Evolutionary conservation across 2,797 vertebrate genomes (phyloP).

Genomic region (Sebastes alutus): DNA sequence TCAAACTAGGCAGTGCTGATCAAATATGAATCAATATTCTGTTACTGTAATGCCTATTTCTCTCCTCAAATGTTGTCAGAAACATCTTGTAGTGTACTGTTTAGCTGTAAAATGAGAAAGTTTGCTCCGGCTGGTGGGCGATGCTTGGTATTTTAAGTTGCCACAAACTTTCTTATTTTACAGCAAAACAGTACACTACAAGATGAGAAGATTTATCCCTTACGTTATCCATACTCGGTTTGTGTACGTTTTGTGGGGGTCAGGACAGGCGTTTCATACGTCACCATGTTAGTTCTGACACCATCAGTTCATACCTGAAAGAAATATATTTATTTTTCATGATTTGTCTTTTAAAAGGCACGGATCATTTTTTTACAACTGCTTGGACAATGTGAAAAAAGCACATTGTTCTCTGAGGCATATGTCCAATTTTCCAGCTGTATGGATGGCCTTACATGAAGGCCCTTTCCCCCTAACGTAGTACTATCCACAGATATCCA

Average conservation of each 20-base stretch:
- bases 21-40: no score
- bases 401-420: background rate
- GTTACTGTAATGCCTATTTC: no score
- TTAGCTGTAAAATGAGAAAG: no score
- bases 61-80: no score
- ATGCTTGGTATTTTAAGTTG: no score
- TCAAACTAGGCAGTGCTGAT: no score
- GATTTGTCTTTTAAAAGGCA: background rate
- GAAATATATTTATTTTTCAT: background rate
- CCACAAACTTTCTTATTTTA: no score
- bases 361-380: rapidly evolving
- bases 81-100: no score
- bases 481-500: background rate
- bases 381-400: background rate
- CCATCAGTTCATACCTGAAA: background rate
- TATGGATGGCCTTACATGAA: background rate
- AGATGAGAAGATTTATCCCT: no score
- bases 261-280: background rate
- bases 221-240: background rate
- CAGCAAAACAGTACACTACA: no score
- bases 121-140: no score
- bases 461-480: background rate
- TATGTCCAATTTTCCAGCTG: background rate
- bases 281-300: background rate
- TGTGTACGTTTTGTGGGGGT: background rate